Evolutionary conservation across 2,113 vertebrate genomes (phyloP).

Genomic region (Anolis carolinensis): DNA sequence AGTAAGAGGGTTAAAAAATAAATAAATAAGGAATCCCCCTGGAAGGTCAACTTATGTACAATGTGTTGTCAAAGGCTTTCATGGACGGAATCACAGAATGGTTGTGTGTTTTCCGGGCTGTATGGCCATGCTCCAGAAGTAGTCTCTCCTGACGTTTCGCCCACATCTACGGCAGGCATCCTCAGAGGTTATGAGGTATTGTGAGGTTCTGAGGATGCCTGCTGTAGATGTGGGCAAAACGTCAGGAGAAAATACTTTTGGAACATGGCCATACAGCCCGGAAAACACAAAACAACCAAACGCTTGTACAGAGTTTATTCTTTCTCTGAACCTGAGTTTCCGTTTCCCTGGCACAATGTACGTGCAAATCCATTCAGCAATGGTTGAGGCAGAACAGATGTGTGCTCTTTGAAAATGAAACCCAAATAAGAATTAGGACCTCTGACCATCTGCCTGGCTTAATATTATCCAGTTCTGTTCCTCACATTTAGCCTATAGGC

Average conservation of each 20-base stretch:
- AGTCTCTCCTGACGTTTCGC: no score
- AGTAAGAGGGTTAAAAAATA: not conserved
- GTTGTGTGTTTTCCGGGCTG: no score
- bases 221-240: no score
- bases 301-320: conserved; percentile 2
- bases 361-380: not conserved
- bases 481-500: conserved; percentile 2
- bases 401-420: conserved; percentile 18
- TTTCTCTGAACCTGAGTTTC: not conserved
- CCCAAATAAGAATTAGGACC: conserved; percentile 9
- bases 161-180: no score
- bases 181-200: no score
- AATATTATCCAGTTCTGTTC: conserved; percentile 14
- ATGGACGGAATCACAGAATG: no score
- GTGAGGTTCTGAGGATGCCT: no score
- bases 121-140: no score
- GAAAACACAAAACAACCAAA: no score
- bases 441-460: conserved; percentile 27
- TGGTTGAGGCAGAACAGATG: conserved; percentile 9
- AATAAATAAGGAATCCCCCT: not conserved
- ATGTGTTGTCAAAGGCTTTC: no score
- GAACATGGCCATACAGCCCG: no score
- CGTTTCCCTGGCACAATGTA: not conserved
- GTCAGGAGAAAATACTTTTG: no score
- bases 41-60: not conserved